Conservation (phyloP, 2,888 invertebrate species). For the Chrysodeixis includens region DNA sequence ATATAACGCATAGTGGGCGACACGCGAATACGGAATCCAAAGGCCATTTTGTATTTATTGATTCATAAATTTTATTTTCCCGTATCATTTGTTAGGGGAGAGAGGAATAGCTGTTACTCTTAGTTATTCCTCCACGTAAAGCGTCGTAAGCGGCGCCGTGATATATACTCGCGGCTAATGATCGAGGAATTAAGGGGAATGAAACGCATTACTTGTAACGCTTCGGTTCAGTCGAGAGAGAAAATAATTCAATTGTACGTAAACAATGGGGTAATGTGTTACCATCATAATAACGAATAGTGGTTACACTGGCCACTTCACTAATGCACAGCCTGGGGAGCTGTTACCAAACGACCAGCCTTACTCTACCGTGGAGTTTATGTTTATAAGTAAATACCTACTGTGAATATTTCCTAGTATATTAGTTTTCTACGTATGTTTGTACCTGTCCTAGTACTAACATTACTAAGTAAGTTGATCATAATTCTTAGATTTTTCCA, state of each 20-base stretch:
- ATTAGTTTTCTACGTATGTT: no score
- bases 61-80: slow-evolving; percentile 60
- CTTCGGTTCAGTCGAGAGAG: slow-evolving; percentile 12
- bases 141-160: slow-evolving; percentile 40
- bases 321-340: not conserved
- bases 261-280: slow-evolving; percentile 11
- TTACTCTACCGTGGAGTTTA: not conserved
- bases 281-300: not conserved
- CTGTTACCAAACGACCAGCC: not conserved
- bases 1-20: slow-evolving; percentile 50
- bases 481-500: not conserved
- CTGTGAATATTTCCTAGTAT: no score
- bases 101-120: slow-evolving; percentile 40
- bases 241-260: slow-evolving; percentile 23
- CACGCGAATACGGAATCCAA: slow-evolving; percentile 52
- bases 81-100: slow-evolving; percentile 49
- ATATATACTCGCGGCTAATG: slow-evolving; percentile 48
- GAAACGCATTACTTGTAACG: slow-evolving; percentile 34
- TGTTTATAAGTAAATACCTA: no score
- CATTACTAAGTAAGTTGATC: not conserved
- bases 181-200: slow-evolving; percentile 48
- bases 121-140: slow-evolving; percentile 49
- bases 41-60: slow-evolving; percentile 56
- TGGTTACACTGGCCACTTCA: not conserved
- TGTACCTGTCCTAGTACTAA: no score